Evolutionary conservation across 1,140 invertebrate genomes (phyloP).

Genomic region (Drosophila arawakana): DNA sequence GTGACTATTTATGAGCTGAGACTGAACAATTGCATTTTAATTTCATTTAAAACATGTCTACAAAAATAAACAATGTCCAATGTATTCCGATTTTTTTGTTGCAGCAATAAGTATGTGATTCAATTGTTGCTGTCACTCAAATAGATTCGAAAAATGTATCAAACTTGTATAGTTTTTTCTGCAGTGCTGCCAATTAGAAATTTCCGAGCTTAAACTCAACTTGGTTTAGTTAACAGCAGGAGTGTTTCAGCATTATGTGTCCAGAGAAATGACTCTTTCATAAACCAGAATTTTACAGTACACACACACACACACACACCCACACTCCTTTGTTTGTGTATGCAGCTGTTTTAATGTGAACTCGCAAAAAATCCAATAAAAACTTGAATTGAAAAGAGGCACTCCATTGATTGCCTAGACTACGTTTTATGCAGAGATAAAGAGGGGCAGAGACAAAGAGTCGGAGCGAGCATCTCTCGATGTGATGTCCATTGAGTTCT

Average conservation of each 20-base stretch:
- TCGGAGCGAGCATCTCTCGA: not conserved
- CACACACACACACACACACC: not conserved
- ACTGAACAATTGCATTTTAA: conserved; percentile 1
- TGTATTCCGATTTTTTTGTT: not conserved
- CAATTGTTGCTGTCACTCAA: no score
- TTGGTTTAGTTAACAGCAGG: not conserved
- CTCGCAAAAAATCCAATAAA: conserved; percentile 15
- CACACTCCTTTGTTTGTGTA: not conserved
- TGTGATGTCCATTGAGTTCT: not conserved
- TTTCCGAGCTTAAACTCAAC: no score
- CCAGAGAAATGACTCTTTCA: conserved; percentile 21
- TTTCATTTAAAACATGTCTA: conserved; percentile 3
- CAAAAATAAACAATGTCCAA: not conserved
- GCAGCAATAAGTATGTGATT: no score
- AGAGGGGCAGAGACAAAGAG: not conserved
- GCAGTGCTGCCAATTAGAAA: no score
- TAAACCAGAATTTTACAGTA: not conserved
- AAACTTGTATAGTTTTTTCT: no score
- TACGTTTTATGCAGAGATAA: not conserved
- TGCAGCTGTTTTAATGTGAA: not conserved
- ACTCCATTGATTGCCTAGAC: not conserved
- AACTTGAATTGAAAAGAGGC: conserved; percentile 4
- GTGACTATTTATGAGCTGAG: not conserved
- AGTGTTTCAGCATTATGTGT: not conserved
- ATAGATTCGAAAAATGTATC: no score